Evolutionary conservation across 1,140 invertebrate species (phyloP), one percentile per base, ranked within the genome.

Genomic region (Sitophilus oryzae): DNA sequence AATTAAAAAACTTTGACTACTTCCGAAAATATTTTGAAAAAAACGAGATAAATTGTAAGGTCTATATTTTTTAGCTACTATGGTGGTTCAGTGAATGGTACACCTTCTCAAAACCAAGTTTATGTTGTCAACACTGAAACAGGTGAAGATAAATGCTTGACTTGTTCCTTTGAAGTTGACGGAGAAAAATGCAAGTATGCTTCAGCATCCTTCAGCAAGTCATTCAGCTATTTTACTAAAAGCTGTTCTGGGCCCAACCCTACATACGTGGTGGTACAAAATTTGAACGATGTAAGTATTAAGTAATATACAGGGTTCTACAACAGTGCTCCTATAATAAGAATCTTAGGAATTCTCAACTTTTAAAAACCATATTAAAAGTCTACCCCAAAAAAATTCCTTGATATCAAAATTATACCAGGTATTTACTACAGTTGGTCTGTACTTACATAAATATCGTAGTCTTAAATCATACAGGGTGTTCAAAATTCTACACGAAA

Each of bases 191-290:
- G 83, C 66, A 73, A 86, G 64, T 82, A 81, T 72, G 79, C 85
- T 60, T 80, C 82, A 5, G 85, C 78, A 1, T 74, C 76, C 11
- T 83, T 93, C 59, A 88, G 85, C 67, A 76, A 73, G 23, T 75
- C 78, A 25, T 81, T 77, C 35, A 77, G 78, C 1, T 80, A 83
- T 65, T 85, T 88, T 64, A 76, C 82, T 3, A 74, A 91, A 48
- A 81, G 78, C 25, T 95, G 93, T 66, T 74, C 68, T 25, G 87
- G 86, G n/a, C 86, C 85, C 0, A 76, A 79, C 41, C 62, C 67
- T 4, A 51, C 52, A 21, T 58, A 54, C 50, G 37, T 61, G 46
- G 62, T 41, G 16, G 67, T 69, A 35, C 62, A 58, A 58, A 65
- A 38, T 34, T 58, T 52, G 20, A 52, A 40, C 15, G 45, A 65